These are phyloP conservation scores for Condylura cristata DNA, from an alignment of 2,113 vertebrate species.

Conservation along the genomic window DNA sequence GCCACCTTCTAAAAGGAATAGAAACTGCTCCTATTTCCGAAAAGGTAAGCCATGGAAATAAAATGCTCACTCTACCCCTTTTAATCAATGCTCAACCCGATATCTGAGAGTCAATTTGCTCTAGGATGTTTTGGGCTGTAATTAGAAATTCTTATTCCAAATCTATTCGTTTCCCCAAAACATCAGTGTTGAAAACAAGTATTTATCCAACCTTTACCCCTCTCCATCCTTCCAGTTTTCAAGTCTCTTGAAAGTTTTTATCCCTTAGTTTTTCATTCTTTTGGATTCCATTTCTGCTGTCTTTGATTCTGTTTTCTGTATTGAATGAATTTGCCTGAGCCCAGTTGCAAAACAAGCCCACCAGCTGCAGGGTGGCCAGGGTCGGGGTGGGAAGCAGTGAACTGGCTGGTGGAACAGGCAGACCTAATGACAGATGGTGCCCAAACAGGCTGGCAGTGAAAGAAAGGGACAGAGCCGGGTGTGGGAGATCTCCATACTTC, in stretches of 20 bases:
- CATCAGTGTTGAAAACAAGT: not conserved
- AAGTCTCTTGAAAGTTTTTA: not conserved
- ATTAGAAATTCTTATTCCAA: not conserved
- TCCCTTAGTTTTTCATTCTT: not conserved
- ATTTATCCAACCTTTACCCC: not conserved
- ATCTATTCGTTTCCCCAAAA: not conserved
- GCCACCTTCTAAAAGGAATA: not conserved
- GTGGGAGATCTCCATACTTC: not conserved
- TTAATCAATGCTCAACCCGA: not conserved
- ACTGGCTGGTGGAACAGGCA: not conserved
- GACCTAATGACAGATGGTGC: no score
- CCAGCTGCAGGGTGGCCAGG: not conserved
- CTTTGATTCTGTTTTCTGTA: not conserved
- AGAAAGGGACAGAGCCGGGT: accelerated
- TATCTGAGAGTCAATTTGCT: not conserved
- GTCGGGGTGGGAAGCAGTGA: not conserved
- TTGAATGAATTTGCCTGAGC: not conserved
- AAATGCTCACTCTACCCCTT: not conserved
- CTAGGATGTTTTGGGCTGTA: not conserved
- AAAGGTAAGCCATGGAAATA: conserved; percentile 18
- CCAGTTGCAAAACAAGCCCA: not conserved
- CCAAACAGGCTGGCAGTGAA: no score
- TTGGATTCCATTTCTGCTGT: not conserved
- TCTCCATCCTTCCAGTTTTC: not conserved
- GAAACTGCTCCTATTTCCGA: not conserved